phyloP scores from a whole-genome alignment of 2,888 invertebrate genomes.

The Drosophila aldrichi region DNA sequence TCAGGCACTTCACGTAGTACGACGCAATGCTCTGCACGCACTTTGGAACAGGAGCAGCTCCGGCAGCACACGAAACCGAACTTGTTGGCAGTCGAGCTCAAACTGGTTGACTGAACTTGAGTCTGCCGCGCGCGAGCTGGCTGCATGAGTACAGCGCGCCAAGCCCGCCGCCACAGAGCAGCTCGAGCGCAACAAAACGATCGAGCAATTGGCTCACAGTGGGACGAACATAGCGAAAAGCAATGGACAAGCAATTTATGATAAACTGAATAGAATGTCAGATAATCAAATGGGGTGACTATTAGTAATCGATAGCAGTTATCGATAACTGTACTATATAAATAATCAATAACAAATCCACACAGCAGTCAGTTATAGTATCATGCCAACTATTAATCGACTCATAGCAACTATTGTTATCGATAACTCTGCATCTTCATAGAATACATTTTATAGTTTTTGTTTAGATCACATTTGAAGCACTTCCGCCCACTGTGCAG shows the following conservation, averaged over 20 bases:
- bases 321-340: too few relatives aligned
- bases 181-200: conserved; percentile 69
- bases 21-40: conserved; percentile 10
- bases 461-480: neutral
- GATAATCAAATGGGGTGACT: too few relatives aligned
- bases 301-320: too few relatives aligned
- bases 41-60: conserved; percentile 15
- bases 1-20: conserved; percentile 7
- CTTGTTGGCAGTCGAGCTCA: conserved; percentile 64
- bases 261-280: neutral
- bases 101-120: conserved; percentile 78
- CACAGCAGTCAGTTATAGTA: too few relatives aligned
- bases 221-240: neutral
- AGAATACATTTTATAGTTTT: neutral
- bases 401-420: neutral
- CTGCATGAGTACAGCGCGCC: conserved; percentile 34
- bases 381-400: too few relatives aligned
- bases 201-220: conserved; percentile 34
- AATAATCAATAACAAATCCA: neutral
- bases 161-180: conserved; percentile 45
- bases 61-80: conserved; percentile 44
- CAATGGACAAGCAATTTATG: too few relatives aligned
- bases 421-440: neutral
- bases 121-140: conserved; percentile 26
- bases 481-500: neutral